A percentile compares a stretch with the other conserved stretches of the same genome.
phyloP scores from a whole-genome alignment of 2,888 invertebrate genomes.

The Cheilosia urbana region DNA sequence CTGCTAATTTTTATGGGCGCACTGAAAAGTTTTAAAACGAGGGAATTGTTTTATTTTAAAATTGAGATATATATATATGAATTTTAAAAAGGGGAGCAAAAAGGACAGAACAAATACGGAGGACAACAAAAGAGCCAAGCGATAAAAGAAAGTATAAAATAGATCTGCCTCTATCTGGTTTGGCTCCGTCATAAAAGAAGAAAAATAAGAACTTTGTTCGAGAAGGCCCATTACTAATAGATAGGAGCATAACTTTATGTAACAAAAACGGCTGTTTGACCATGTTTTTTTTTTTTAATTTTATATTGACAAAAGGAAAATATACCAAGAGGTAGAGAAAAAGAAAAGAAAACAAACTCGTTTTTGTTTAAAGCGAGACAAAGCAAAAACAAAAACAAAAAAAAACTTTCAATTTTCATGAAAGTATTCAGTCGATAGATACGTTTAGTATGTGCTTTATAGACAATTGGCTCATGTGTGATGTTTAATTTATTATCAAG shows the following conservation, averaged over 20 bases:
- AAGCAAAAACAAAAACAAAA: too few species aligned
- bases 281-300: neutral
- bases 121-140: too few species aligned
- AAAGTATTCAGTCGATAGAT: neutral
- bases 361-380: neutral
- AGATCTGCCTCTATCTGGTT: neutral
- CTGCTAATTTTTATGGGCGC: too few species aligned
- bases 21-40: too few species aligned
- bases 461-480: conserved; percentile 29
- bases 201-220: conserved; percentile 10
- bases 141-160: too few species aligned
- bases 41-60: too few species aligned
- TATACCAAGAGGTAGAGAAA: neutral
- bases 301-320: conserved; percentile 15
- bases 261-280: neutral
- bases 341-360: conserved; percentile 18
- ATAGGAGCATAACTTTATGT: neutral
- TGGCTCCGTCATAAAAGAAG: neutral
- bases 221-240: conserved; percentile 4
- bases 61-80: too few species aligned
- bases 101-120: too few species aligned
- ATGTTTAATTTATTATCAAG: conserved; percentile 56
- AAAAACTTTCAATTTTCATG: conserved; percentile 56
- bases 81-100: too few species aligned
- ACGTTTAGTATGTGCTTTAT: conserved; percentile 24